These are phyloP conservation scores for Leucosticte australis DNA, from an alignment of 2,113 vertebrate genomes.

Conservation along the genomic window DNA sequence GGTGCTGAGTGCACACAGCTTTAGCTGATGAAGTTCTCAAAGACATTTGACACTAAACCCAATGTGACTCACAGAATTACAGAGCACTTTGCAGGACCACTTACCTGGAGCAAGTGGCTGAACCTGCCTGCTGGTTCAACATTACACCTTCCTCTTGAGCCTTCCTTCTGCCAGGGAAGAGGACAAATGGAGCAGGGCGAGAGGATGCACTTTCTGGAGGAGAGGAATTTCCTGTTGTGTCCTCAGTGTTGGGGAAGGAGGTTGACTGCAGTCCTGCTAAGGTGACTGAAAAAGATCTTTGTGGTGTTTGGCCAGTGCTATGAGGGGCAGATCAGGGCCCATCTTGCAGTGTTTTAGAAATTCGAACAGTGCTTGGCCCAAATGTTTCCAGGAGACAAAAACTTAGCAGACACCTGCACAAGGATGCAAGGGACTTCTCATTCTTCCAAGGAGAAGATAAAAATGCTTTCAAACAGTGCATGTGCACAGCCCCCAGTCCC, in stretches of 20 bases:
- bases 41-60: not conserved
- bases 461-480: not conserved
- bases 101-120: not conserved
- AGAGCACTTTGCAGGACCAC: not conserved
- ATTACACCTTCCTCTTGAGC: not conserved
- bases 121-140: not conserved
- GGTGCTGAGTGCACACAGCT: not conserved
- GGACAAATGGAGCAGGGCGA: not conserved
- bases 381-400: not conserved
- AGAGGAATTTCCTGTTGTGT: not conserved
- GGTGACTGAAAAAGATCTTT: not conserved
- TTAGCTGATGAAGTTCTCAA: not conserved
- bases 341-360: not conserved
- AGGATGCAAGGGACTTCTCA: not conserved
- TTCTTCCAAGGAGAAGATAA: not conserved
- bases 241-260: not conserved
- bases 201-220: not conserved
- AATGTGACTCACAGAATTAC: not conserved
- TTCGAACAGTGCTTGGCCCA: not conserved
- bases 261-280: not conserved
- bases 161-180: not conserved
- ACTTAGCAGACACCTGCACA: not conserved
- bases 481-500: accelerated
- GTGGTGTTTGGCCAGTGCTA: not conserved
- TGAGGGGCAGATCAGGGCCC: not conserved